Evolutionary conservation across 1,140 invertebrate genomes (phyloP).

Genomic region (Cyclina sinensis): DNA sequence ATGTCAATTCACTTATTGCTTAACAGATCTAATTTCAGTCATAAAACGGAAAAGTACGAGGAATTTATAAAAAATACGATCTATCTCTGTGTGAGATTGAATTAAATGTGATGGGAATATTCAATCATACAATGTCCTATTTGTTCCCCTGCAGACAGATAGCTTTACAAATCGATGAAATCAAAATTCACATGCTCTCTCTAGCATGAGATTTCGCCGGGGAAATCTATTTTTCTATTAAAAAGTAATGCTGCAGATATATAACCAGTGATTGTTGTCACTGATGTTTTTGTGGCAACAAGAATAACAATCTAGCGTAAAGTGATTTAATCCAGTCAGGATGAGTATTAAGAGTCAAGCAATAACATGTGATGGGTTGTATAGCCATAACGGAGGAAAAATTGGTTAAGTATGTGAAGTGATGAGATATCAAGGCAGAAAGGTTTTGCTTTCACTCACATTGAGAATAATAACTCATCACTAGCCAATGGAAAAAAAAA

Average conservation of each 20-base stretch:
- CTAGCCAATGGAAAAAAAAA: too few relatives aligned
- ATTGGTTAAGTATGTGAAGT: too few relatives aligned
- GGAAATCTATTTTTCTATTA: slow-evolving; percentile 47
- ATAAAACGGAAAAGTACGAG: too few relatives aligned
- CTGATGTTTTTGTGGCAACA: slow-evolving; percentile 20
- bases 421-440: too few relatives aligned
- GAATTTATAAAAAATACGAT: too few relatives aligned
- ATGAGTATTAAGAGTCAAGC: background rate
- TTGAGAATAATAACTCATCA: too few relatives aligned
- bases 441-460: too few relatives aligned
- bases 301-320: slow-evolving; percentile 39
- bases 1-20: too few relatives aligned
- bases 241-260: slow-evolving; percentile 33
- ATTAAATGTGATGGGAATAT: too few relatives aligned
- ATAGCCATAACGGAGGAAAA: background rate
- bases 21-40: too few relatives aligned
- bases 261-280: background rate
- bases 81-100: too few relatives aligned
- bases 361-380: background rate
- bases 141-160: slow-evolving; percentile 6
- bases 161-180: slow-evolving; percentile 42
- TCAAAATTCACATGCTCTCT: slow-evolving; percentile 10
- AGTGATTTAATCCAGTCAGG: background rate
- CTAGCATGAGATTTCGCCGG: background rate
- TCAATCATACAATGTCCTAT: background rate